Base-by-base conservation (phyloP, 2,888 invertebrate genomes). In the Lasioglossum villosulum region DNA sequence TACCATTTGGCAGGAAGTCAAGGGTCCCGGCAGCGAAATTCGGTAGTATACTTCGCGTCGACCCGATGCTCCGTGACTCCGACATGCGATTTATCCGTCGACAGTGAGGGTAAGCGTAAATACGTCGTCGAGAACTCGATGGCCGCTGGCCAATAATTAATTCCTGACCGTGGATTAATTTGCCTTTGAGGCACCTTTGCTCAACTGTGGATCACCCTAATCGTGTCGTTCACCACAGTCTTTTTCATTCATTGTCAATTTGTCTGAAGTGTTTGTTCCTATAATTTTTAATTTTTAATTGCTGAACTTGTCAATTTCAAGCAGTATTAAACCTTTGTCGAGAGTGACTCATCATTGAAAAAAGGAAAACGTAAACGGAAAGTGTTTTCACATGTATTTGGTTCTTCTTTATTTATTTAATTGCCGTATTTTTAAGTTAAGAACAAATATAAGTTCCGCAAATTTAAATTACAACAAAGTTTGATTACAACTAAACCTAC, bases 101-200 rank as follows among this genome's bases (percentile, higher is more conserved):
- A 52, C 52, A 27, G 3, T n/a, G 37, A 72, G 30, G 45, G 19
- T 42, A 48, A 39, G 48, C 66, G 75, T 83, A 84, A 85, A 77
- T 85, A 79, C 76, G 59, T 71, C 76, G 68, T 76, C 68, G 39
- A 45, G 78, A 59, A 27, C 56, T 76, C 76, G 63, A 85, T 84
- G 84, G 79, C 76, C 52, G 48, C 27, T 16, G 48, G 84, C 79
- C 85, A 80, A 84, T 80, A 84, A 85, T 85, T 85, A 85, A 84
- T 82, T 84, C 83, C 27, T 37, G 34, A n/a, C 27, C 27, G 27
- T 27, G 56, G 56, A 59, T 59, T 59, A 59, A 59, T 59, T 59
- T 1, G n/a, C 27, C 56, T 59, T 59, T 12, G 12, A 14, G 4
- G n/a, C 4, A 59, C 27, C 56, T 12, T 27, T 27, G 56, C 27